phyloP scores from a whole-genome alignment of 2,797 vertebrate species.

The Ataeniobius toweri region DNA sequence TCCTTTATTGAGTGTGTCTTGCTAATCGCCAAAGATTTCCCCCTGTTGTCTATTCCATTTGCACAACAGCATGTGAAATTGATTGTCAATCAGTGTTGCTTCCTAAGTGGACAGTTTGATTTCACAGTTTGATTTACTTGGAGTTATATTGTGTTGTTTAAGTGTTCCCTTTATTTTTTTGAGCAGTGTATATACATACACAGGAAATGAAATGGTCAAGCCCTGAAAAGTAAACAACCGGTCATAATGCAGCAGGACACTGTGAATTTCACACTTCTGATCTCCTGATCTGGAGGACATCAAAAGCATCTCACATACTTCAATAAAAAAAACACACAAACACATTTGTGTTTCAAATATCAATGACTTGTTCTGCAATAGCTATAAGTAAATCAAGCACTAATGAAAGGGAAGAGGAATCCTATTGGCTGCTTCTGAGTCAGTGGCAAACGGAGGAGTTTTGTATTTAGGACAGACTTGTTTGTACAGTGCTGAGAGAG shows the following conservation, averaged over 20 bases:
- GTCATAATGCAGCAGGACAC: not conserved
- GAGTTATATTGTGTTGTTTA: too few relatives aligned
- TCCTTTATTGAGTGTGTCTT: too few relatives aligned
- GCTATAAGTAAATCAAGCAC: not conserved
- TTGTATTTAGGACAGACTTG: not conserved
- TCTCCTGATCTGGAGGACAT: too few relatives aligned
- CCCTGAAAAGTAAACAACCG: not conserved
- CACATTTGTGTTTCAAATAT: not conserved
- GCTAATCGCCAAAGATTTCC: too few relatives aligned
- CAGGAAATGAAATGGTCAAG: too few relatives aligned
- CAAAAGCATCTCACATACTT: too few relatives aligned
- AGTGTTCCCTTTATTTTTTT: not conserved
- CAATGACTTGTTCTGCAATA: not conserved
- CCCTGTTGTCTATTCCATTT: too few relatives aligned
- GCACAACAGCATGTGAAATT: too few relatives aligned
- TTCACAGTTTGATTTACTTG: too few relatives aligned
- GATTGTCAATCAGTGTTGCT: too few relatives aligned
- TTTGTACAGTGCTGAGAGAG: not conserved
- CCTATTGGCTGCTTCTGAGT: not conserved
- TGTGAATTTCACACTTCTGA: not conserved
- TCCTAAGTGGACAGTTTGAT: too few relatives aligned
- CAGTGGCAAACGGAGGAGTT: not conserved
- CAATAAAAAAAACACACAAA: not conserved
- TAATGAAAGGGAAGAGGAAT: not conserved
- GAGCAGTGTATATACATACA: too few relatives aligned